Conservation (phyloP, 92 coral and sea anemone species). For the Siderastrea siderea region DNA sequence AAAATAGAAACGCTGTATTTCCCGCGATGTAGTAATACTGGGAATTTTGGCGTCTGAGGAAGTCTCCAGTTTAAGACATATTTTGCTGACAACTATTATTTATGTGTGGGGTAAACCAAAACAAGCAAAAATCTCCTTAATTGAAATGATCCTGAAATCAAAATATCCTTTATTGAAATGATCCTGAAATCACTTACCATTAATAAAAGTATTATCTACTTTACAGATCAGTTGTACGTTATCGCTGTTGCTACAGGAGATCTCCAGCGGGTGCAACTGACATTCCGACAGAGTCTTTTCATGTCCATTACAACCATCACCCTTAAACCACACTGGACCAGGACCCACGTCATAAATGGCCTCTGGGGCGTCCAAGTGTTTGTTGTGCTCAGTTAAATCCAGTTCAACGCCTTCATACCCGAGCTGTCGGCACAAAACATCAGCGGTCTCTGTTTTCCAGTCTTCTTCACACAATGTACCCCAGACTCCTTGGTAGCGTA, state of each 20-base stretch:
- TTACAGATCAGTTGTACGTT: slow-evolving; percentile 24
- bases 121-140: too few species aligned
- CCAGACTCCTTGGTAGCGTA: slow-evolving; percentile 71
- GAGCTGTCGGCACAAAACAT: slow-evolving; percentile 63
- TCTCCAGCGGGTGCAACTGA: not conserved
- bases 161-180: too few species aligned
- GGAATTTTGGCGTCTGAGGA: too few species aligned
- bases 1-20: too few species aligned
- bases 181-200: slow-evolving; percentile 17
- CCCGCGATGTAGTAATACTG: too few species aligned
- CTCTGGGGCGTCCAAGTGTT: not conserved
- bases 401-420: slow-evolving; percentile 51
- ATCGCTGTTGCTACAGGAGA: not conserved
- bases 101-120: not conserved
- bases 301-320: slow-evolving; percentile 29
- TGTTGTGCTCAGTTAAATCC: slow-evolving; percentile 7
- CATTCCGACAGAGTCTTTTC: slow-evolving; percentile 34
- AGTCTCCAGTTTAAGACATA: too few species aligned
- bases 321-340: slow-evolving; percentile 43
- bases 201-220: slow-evolving; percentile 12
- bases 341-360: slow-evolving; percentile 25
- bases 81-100: too few species aligned
- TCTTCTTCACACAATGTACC: slow-evolving; percentile 32
- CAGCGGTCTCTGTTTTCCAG: slow-evolving; percentile 49
- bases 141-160: not conserved